phyloP scores from a whole-genome alignment of 2,113 vertebrate species.

The Hippocampus abdominalis region DNA sequence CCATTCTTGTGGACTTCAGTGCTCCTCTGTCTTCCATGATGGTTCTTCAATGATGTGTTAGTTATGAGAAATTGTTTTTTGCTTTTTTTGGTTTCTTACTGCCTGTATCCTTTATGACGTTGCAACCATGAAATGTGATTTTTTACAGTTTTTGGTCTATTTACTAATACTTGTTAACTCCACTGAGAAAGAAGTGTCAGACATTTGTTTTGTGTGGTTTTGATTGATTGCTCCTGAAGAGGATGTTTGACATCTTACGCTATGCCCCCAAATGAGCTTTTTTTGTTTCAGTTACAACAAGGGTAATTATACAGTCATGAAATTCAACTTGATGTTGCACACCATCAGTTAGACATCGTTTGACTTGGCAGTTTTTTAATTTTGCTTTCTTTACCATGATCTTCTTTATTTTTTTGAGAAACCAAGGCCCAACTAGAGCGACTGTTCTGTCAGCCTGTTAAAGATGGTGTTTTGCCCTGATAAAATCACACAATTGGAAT shows the following conservation, averaged over 20 bases:
- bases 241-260: not conserved
- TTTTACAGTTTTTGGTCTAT: slow-evolving; percentile 20
- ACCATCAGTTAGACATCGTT: not conserved
- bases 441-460: not conserved
- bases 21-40: slow-evolving; percentile 28
- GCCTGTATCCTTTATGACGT: slow-evolving; percentile 26
- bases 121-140: slow-evolving; percentile 25
- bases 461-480: not conserved
- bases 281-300: not conserved
- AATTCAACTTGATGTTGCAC: not conserved
- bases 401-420: not conserved
- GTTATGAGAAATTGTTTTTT: slow-evolving; percentile 38
- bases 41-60: slow-evolving; percentile 37
- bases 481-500: slow-evolving; percentile 17
- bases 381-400: not conserved
- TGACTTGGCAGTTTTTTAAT: not conserved
- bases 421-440: not conserved
- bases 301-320: slow-evolving; percentile 1
- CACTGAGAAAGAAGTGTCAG: slow-evolving; percentile 22
- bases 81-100: slow-evolving; percentile 12
- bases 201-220: not conserved
- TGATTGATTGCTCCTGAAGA: slow-evolving; percentile 27
- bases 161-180: slow-evolving; percentile 27
- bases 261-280: slow-evolving; percentile 10
- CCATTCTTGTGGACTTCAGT: slow-evolving; percentile 52